Evolutionary conservation across 2,888 invertebrate species (phyloP).

Genomic region (Chrysina gloriosa): DNA sequence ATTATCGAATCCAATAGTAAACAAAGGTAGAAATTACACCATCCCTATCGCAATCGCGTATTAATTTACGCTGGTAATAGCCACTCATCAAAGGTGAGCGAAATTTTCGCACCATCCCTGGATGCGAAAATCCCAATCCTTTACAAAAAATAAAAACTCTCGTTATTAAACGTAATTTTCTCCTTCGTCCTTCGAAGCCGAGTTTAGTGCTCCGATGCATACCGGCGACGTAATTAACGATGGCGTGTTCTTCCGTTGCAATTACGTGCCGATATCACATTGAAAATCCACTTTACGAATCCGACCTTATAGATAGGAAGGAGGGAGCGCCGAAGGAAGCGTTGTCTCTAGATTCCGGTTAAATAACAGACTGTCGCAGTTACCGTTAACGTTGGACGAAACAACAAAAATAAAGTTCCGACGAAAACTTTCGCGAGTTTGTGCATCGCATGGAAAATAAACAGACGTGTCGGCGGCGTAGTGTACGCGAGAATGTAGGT

Average conservation of each 20-base stretch:
- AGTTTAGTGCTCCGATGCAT: conserved; percentile 32
- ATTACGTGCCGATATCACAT: conserved; percentile 44
- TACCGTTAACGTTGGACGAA: conserved; percentile 17
- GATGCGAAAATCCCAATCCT: too few species aligned
- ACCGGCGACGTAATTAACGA: conserved; percentile 43
- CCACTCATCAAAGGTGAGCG: too few species aligned
- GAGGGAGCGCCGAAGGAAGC: neutral
- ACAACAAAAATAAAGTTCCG: conserved; percentile 28
- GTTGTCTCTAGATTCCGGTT: conserved; percentile 11
- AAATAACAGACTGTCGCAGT: conserved; percentile 11
- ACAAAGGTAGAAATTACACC: too few species aligned
- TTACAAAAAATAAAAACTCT: too few species aligned
- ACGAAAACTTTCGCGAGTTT: conserved; percentile 10
- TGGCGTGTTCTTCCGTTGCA: conserved; percentile 44
- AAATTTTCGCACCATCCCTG: too few species aligned
- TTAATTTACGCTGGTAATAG: too few species aligned
- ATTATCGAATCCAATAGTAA: too few species aligned
- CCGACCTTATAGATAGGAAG: too few species aligned
- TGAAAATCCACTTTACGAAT: conserved; percentile 42
- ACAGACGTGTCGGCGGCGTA: neutral
- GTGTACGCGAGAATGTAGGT: neutral
- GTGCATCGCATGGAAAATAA: conserved; percentile 29
- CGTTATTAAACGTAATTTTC: too few species aligned
- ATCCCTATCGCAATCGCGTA: too few species aligned
- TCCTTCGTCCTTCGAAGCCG: conserved; percentile 1